phyloP scores from a whole-genome alignment of 1,140 invertebrate species.

The Drusus annulatus region DNA sequence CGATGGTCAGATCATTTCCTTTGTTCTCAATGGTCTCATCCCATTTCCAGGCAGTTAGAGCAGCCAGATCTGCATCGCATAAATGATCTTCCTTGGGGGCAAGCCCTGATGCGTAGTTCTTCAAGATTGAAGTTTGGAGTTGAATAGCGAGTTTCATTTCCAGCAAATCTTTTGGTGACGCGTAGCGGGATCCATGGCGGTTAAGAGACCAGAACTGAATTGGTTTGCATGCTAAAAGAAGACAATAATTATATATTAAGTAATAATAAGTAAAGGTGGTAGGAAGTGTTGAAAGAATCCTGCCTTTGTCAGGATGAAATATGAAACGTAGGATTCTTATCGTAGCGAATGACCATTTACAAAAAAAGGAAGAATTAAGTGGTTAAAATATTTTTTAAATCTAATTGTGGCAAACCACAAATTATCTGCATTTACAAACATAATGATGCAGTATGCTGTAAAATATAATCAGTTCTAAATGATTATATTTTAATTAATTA shows the following conservation, averaged over 20 bases:
- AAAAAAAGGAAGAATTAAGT: too few relatives aligned
- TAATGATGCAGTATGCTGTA: too few relatives aligned
- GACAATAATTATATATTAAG: background rate
- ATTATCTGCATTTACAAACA: too few relatives aligned
- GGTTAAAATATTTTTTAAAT: too few relatives aligned
- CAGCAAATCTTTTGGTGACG: conserved; percentile 64
- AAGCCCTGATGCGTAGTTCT: conserved; percentile 32
- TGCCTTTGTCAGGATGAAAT: too few relatives aligned
- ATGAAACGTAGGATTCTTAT: too few relatives aligned
- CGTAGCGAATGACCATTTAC: too few relatives aligned
- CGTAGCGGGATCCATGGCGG: conserved; percentile 72
- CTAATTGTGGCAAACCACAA: too few relatives aligned
- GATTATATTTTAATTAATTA: too few relatives aligned
- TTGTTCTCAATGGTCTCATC: conserved; percentile 36
- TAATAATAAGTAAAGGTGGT: too few relatives aligned
- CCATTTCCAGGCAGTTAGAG: conserved; percentile 48
- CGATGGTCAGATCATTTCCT: conserved; percentile 25
- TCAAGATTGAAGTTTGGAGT: conserved; percentile 60
- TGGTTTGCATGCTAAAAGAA: conserved; percentile 68
- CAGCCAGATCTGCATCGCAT: conserved; percentile 29
- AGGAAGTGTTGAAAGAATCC: too few relatives aligned
- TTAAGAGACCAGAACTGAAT: conserved; percentile 73
- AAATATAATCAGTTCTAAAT: too few relatives aligned
- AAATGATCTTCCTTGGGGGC: background rate
- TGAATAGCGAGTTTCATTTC: conserved; percentile 65